Conservation (phyloP, 64 coral and sea anemone species). For the Pocillopora verrucosa region DNA sequence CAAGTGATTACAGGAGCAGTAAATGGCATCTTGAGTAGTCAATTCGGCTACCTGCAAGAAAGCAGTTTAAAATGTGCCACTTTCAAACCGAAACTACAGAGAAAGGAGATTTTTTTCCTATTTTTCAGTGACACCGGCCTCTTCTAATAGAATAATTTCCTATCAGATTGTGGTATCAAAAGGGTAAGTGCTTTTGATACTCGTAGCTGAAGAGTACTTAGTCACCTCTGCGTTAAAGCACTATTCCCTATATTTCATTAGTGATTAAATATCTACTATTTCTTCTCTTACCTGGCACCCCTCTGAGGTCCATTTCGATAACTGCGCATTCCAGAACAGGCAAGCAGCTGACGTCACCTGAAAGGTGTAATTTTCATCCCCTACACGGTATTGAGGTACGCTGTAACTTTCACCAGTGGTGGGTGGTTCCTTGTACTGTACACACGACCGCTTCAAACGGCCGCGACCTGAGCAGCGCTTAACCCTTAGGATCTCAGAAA, state of each 20-base stretch:
- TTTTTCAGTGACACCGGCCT: too few species aligned
- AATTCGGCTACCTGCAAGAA: background rate
- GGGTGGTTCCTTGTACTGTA: slow-evolving; percentile 3
- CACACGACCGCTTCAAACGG: background rate
- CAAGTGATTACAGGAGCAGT: slow-evolving; percentile 34
- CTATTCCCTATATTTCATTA: too few species aligned
- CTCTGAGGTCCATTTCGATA: slow-evolving; percentile 19
- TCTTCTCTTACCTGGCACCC: slow-evolving; percentile 31
- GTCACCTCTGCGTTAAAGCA: too few species aligned
- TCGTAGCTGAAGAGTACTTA: too few species aligned
- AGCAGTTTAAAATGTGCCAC: background rate
- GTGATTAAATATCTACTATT: background rate
- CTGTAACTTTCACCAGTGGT: background rate
- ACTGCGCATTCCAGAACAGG: slow-evolving; percentile 24
- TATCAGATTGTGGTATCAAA: too few species aligned
- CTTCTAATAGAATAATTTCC: too few species aligned
- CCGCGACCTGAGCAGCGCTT: background rate
- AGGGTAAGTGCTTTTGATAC: too few species aligned
- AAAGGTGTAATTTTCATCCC: slow-evolving; percentile 21
- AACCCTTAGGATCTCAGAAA: background rate
- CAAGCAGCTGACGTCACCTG: slow-evolving; percentile 25
- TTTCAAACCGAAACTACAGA: too few species aligned
- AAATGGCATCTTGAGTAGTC: slow-evolving; percentile 6
- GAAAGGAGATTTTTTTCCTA: too few species aligned
- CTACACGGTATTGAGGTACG: background rate